Percentiles rank a stretch among this genome's conserved stretches.
Conservation (phyloP, 1,140 invertebrate genomes). For the Druon quercuslanigerum region DNA sequence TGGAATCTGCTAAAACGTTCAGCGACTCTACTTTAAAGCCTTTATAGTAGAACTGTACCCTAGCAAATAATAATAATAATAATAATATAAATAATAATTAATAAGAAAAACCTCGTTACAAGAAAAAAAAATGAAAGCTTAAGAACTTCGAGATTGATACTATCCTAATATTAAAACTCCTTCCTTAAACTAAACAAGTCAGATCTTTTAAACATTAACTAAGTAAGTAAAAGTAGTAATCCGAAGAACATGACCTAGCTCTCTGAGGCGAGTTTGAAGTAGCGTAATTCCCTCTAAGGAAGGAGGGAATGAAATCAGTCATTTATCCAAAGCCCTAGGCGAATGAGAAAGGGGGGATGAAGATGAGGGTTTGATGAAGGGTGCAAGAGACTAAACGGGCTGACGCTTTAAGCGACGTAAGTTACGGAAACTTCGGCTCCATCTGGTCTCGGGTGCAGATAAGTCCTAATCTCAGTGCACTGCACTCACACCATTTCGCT, state of each 20-base stretch:
- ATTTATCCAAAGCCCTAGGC: slow-evolving; percentile 22
- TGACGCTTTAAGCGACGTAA: slow-evolving; percentile 61
- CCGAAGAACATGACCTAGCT: neutral
- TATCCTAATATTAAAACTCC: too few species aligned
- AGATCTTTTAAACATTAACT: neutral
- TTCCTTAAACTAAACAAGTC: neutral
- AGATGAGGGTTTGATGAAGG: slow-evolving; percentile 35
- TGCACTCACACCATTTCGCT: slow-evolving; percentile 47
- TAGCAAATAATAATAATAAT: too few species aligned
- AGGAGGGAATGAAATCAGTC: slow-evolving; percentile 41
- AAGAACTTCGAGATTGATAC: too few species aligned
- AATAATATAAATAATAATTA: too few species aligned
- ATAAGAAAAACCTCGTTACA: too few species aligned
- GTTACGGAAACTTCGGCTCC: slow-evolving; percentile 55
- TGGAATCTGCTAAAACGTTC: too few species aligned
- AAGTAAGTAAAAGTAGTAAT: neutral
- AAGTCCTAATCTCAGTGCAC: slow-evolving; percentile 60
- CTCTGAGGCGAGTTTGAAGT: slow-evolving; percentile 7
- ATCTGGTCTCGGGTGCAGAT: slow-evolving; percentile 56
- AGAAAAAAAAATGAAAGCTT: too few species aligned
- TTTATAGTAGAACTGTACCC: too few species aligned
- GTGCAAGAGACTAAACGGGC: slow-evolving; percentile 46
- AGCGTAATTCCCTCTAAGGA: slow-evolving; percentile 51
- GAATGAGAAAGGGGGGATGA: slow-evolving; percentile 32
- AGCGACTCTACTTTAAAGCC: too few species aligned